Conservation (phyloP, 2,888 invertebrate genomes). For the Nomada goodeniana region DNA sequence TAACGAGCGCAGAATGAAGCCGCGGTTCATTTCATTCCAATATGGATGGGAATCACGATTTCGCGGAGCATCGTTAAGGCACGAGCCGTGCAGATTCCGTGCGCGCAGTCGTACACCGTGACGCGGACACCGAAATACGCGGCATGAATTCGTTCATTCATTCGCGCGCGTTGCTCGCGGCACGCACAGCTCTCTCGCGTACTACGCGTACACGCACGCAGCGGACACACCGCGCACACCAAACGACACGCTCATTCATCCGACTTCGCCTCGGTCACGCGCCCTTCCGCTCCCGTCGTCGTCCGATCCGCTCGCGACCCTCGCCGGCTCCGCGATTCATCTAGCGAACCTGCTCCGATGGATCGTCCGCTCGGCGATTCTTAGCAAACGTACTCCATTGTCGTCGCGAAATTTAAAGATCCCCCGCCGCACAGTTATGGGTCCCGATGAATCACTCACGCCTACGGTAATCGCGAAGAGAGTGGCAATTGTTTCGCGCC, state of each 20-base stretch:
- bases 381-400: not conserved
- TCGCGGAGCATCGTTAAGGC: slow-evolving; percentile 45
- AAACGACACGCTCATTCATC: slow-evolving; percentile 6
- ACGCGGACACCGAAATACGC: slow-evolving; percentile 50
- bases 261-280: slow-evolving; percentile 6
- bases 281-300: not conserved
- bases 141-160: slow-evolving; percentile 54
- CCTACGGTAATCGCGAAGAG: too few species aligned
- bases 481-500: too few species aligned
- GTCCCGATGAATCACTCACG: not conserved
- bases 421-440: not conserved
- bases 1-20: slow-evolving; percentile 22
- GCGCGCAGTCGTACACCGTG: slow-evolving; percentile 4
- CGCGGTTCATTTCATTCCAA: not conserved
- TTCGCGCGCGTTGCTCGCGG: slow-evolving; percentile 18
- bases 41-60: slow-evolving; percentile 37
- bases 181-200: slow-evolving; percentile 19
- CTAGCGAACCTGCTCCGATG: too few species aligned
- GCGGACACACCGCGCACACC: not conserved
- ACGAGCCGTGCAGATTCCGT: slow-evolving; percentile 18
- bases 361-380: too few species aligned
- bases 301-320: not conserved
- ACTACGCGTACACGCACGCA: slow-evolving; percentile 15
- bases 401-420: not conserved
- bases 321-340: not conserved